Percentiles rank a stretch among this genome's conserved stretches.
These are phyloP conservation scores for Leguminivora glycinivorella DNA, from an alignment of 1,140 invertebrate species.

Conservation along the genomic window DNA sequence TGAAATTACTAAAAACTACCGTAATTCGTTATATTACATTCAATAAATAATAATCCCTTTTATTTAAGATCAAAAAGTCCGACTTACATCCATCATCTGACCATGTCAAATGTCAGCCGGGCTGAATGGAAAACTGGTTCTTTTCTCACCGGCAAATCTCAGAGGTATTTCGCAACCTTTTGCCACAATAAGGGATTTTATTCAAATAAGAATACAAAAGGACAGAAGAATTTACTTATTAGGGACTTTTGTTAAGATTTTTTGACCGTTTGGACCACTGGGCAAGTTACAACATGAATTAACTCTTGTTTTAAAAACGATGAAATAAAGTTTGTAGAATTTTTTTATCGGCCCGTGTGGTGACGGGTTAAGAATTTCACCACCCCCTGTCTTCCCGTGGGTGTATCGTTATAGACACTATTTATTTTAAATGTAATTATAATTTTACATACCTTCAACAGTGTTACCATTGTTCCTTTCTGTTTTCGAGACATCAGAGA, in stretches of 20 bases:
- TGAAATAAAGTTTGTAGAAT: too few species aligned
- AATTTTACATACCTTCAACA: conserved; percentile 59
- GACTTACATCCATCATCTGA: conserved; percentile 23
- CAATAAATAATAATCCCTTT: conserved; percentile 15
- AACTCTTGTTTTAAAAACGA: not conserved
- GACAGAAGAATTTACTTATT: conserved; percentile 19
- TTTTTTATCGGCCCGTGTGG: too few species aligned
- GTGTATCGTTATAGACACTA: not conserved
- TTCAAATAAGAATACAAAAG: conserved; percentile 26
- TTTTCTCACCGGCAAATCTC: conserved; percentile 9
- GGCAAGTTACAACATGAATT: conserved; percentile 15
- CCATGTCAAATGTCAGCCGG: conserved; percentile 20
- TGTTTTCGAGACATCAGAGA: conserved; percentile 67
- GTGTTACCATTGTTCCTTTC: conserved; percentile 73
- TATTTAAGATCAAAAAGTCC: conserved; percentile 14
- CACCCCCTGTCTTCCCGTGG: too few species aligned
- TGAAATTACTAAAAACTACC: not conserved
- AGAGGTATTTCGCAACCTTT: conserved; percentile 18
- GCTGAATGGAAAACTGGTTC: conserved; percentile 22
- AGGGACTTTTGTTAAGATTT: conserved; percentile 14
- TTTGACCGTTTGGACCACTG: conserved; percentile 19
- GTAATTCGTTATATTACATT: not conserved
- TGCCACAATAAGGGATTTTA: conserved; percentile 24
- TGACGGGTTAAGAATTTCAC: too few species aligned
- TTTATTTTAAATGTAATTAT: not conserved